Evolutionary conservation across 1,140 invertebrate species (phyloP), one percentile per base, ranked within the genome.

Genomic region (Cyclina sinensis): DNA sequence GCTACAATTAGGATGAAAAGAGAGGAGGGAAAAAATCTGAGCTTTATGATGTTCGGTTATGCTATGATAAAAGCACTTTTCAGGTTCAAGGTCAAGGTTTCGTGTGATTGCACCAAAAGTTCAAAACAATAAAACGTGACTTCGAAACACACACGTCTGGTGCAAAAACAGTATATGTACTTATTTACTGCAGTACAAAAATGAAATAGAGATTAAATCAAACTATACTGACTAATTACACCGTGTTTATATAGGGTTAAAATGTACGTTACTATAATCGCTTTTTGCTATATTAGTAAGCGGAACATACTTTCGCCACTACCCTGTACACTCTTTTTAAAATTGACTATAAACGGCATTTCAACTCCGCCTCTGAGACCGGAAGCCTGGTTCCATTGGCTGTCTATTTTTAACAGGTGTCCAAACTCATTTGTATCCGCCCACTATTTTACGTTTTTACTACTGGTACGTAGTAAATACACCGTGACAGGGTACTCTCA

Each of bases 391-490:
- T 70, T 37, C 32, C 0, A 70, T 70, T 70, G 32, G 65, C 30
- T 70, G 65, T n/a, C 3, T 16, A 70, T 5, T n/a, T 35, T 70
- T 1, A 70, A n/a, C 65, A 14, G 24, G 32, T 70, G 65, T 70
- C 65, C 35, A 70, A 70, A 1, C 9, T 70, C 7, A 37, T 37
- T 14, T 27, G 0, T 0, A 37, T 70, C 16, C 32, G 65, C 65
- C 65, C 65, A 39, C 65, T 21, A 21, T 16, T 70, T 18, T 70
- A 32, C n/a, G n/a, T n/a, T 70, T 70, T 70, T 70, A 70, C 65
- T 70, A 62, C 57, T 27, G 57, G n/a, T 27, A 70, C 35, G 65
- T 70, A 70, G 65, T 70, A 70, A 70, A 70, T 14, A 37, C 37
- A 37, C 3, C 37, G 37, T 70, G 32, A 37, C 65, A 70, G 16